These are phyloP conservation scores for Archegozetes longisetosus DNA, from an alignment of 1,140 invertebrate genomes.

Conservation along the genomic window DNA sequence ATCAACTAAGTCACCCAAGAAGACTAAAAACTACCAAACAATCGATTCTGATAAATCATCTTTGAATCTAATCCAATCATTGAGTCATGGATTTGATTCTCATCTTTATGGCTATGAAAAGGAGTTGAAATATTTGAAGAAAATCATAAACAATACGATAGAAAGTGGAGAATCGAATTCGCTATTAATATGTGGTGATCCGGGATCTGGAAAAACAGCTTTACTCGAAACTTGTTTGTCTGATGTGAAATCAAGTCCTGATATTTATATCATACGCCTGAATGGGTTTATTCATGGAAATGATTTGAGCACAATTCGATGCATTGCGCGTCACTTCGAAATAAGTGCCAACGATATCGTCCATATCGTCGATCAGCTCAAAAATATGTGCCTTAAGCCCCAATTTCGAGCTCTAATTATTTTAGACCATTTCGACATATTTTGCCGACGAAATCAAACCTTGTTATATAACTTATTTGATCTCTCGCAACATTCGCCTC, in stretches of 20 bases:
- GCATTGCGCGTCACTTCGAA: background rate
- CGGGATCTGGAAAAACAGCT: background rate
- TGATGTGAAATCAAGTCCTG: background rate
- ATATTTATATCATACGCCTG: background rate
- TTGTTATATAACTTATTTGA: conserved; percentile 16
- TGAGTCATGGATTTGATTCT: background rate
- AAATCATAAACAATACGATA: background rate
- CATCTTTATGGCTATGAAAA: background rate
- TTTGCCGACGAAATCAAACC: conserved; percentile 14
- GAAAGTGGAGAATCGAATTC: background rate
- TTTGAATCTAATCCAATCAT: background rate
- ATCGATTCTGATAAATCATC: background rate
- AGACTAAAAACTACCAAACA: too few relatives aligned
- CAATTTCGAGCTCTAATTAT: background rate
- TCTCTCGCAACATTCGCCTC: conserved; percentile 4
- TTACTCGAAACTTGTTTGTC: background rate
- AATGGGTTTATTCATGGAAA: conserved; percentile 4
- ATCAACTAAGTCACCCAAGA: background rate
- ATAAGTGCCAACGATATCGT: background rate
- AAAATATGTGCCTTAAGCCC: background rate
- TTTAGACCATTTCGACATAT: conserved; percentile 16
- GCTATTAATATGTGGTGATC: background rate
- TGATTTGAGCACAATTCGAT: background rate
- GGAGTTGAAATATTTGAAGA: background rate
- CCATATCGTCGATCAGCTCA: background rate